Percentiles rank a stretch among this genome's conserved stretches.
Conservation (phyloP, 2,888 invertebrate species). For the Meiosimyza platycephala region DNA sequence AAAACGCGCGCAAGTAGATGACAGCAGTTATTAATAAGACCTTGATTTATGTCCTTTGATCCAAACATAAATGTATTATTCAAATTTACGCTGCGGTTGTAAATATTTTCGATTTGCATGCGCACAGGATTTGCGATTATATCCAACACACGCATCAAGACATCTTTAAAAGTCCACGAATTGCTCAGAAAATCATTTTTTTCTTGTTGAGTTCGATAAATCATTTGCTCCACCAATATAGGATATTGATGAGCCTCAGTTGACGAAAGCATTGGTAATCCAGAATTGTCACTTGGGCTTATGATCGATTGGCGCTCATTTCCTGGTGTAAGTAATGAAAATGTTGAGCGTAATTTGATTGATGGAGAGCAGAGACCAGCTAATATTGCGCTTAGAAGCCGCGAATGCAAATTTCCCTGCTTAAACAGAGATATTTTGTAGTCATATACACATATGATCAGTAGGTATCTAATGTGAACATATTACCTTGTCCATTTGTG, state of each 20-base stretch:
- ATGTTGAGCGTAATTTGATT: constrained; percentile 78
- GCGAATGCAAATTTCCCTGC: constrained; percentile 63
- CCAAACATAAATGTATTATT: constrained; percentile 61
- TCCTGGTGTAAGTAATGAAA: constrained; percentile 74
- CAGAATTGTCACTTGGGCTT: constrained; percentile 78
- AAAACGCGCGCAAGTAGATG: constrained; percentile 85
- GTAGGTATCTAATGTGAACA: not conserved
- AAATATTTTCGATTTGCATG: constrained; percentile 65
- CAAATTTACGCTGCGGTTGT: constrained; percentile 64
- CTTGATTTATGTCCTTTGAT: constrained; percentile 67
- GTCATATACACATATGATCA: not conserved
- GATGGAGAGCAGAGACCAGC: constrained; percentile 86
- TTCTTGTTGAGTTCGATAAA: constrained; percentile 73
- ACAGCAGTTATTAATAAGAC: constrained; percentile 76
- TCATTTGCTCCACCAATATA: constrained; percentile 82
- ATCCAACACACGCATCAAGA: constrained; percentile 83
- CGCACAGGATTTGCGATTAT: constrained; percentile 85
- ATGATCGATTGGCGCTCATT: constrained; percentile 68
- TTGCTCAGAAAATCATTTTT: constrained; percentile 65
- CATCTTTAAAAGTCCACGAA: constrained; percentile 76
- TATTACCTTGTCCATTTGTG: constrained; percentile 75
- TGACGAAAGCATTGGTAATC: constrained; percentile 75
- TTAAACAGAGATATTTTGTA: constrained; percentile 23
- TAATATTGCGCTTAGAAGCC: constrained; percentile 82
- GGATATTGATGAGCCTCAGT: constrained; percentile 80